Evolutionary conservation across 2,888 invertebrate species (phyloP).

Genomic region (Leptothorax acervorum): DNA sequence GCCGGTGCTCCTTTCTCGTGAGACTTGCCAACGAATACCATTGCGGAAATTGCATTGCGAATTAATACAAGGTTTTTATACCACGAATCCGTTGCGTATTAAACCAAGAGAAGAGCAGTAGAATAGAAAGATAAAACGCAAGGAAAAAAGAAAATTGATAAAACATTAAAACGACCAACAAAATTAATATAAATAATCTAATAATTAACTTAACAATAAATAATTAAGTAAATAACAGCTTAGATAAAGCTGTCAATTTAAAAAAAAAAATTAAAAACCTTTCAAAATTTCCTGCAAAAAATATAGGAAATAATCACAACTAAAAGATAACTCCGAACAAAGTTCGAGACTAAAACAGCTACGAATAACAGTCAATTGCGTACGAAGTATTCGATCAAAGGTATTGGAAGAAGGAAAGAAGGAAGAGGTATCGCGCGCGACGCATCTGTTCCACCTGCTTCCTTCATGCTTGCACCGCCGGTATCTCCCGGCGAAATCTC

Average conservation of each 20-base stretch:
- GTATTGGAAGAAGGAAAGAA: not conserved
- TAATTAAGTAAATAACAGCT: not conserved
- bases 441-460: not conserved
- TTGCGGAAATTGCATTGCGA: constrained; percentile 39
- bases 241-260: not conserved
- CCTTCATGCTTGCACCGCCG: not conserved
- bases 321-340: not conserved
- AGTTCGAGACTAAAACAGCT: not conserved
- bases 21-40: not conserved
- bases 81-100: constrained; percentile 22
- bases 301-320: not conserved
- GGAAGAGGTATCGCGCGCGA: not conserved
- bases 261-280: not conserved
- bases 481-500: constrained; percentile 16
- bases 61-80: constrained; percentile 24
- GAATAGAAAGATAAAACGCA: not conserved
- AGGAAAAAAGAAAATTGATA: not conserved
- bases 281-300: not conserved
- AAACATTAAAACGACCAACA: not conserved
- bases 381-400: constrained; percentile 16
- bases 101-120: not conserved
- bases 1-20: not conserved
- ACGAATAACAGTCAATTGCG: not conserved
- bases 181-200: not conserved
- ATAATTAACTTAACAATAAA: constrained; percentile 9